Evolutionary conservation across 2,797 vertebrate species (phyloP).

Genomic region (Coregonus suidteri): DNA sequence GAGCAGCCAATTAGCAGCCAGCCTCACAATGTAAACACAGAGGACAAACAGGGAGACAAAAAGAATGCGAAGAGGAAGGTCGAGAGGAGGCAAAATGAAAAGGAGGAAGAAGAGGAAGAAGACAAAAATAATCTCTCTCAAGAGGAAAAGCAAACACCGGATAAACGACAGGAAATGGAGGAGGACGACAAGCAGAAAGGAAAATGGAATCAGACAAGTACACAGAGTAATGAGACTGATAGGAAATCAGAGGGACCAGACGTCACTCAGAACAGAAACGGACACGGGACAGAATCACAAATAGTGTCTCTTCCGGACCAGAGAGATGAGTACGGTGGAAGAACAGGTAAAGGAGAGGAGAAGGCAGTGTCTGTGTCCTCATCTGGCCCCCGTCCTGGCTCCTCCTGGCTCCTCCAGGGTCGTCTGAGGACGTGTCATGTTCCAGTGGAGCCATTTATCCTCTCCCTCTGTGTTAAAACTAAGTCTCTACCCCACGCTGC

Average conservation of each 20-base stretch:
- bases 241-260: conserved; percentile 47
- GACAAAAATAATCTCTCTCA: conserved; percentile 22
- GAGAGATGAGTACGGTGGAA: conserved; percentile 13
- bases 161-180: conserved; percentile 53
- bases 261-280: conserved; percentile 31
- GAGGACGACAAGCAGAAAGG: conserved; percentile 16
- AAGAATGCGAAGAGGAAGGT: conserved; percentile 4
- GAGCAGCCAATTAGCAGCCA: conserved; percentile 18
- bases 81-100: background rate
- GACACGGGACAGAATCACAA: conserved; percentile 7
- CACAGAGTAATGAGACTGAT: conserved; percentile 43
- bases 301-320: conserved; percentile 31
- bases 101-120: conserved; percentile 29
- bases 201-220: background rate
- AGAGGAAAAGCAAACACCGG: too few species aligned
- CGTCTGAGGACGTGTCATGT: background rate
- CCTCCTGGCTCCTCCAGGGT: conserved; percentile 21
- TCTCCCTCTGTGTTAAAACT: conserved; percentile 32
- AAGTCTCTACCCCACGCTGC: conserved; percentile 41
- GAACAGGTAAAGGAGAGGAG: conserved; percentile 20
- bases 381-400: background rate
- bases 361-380: conserved; percentile 3
- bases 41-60: conserved; percentile 22
- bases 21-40: conserved; percentile 22
- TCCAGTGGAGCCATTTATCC: conserved; percentile 32